Evolutionary conservation across 2,113 vertebrate species (phyloP).

Genomic region (Labrus mixtus): DNA sequence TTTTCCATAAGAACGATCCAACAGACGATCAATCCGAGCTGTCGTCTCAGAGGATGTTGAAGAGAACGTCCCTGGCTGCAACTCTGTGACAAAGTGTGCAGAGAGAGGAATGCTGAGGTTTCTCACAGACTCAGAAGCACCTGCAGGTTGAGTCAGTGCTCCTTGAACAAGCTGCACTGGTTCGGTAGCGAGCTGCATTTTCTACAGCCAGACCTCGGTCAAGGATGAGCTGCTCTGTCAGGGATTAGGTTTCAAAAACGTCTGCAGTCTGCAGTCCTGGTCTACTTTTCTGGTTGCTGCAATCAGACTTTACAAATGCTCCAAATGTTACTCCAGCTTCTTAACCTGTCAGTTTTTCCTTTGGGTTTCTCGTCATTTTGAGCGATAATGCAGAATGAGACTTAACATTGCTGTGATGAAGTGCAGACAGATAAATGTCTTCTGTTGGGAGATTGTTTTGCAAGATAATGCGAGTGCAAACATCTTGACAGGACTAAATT

Average conservation of each 20-base stretch:
- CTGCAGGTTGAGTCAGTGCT: conserved; percentile 48
- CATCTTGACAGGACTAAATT: not conserved
- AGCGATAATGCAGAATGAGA: not conserved
- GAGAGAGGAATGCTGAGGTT: conserved; percentile 58
- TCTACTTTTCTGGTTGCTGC: not conserved
- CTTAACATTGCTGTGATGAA: not conserved
- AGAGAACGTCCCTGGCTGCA: conserved; percentile 10
- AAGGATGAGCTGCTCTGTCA: conserved; percentile 21
- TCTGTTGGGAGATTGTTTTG: not conserved
- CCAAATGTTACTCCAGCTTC: no score
- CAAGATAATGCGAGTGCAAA: not conserved
- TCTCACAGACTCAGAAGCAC: conserved; percentile 55
- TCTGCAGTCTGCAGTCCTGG: not conserved
- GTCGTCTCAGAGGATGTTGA: conserved; percentile 14
- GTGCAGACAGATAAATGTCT: conserved; percentile 8
- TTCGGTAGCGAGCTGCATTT: conserved; percentile 40
- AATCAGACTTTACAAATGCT: conserved; percentile 11
- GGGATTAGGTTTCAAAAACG: conserved; percentile 30
- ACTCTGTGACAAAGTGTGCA: conserved; percentile 56
- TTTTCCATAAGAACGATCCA: no score
- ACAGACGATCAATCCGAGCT: not conserved
- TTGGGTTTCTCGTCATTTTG: not conserved
- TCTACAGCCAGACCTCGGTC: conserved; percentile 47
- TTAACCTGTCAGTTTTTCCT: not conserved
- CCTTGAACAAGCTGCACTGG: conserved; percentile 56